A percentile compares a stretch with the other conserved stretches of the same genome.
Evolutionary conservation across 2,888 invertebrate genomes (phyloP).

Genomic region (Cotesia congregata): DNA sequence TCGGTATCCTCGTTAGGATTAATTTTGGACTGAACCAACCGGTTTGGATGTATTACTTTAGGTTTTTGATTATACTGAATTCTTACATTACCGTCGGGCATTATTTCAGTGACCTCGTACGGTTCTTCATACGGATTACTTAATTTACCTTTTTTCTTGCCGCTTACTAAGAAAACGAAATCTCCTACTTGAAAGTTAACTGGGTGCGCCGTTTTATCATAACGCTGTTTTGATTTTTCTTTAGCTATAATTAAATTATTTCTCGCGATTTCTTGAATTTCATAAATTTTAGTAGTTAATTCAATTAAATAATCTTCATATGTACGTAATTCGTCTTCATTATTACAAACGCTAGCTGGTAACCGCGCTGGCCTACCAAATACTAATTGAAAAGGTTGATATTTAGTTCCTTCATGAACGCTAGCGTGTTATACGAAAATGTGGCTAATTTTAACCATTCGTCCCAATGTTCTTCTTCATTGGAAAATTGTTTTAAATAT

Average conservation of each 20-base stretch:
- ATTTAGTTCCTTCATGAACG: slow-evolving; percentile 2
- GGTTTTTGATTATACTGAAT: background rate
- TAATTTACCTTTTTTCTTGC: slow-evolving; percentile 36
- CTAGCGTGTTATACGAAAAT: background rate
- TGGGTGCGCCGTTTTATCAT: slow-evolving; percentile 29
- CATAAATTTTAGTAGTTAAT: no score
- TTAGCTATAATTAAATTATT: background rate
- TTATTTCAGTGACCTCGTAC: slow-evolving; percentile 35
- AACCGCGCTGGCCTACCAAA: no score
- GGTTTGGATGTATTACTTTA: background rate
- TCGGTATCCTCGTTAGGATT: background rate
- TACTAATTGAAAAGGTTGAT: background rate
- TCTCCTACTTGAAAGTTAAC: slow-evolving; percentile 29
- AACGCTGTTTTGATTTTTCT: slow-evolving; percentile 40
- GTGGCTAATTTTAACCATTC: slow-evolving; percentile 1
- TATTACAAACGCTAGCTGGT: no score
- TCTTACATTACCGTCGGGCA: slow-evolving; percentile 30
- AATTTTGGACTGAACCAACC: background rate
- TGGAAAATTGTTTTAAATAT: background rate
- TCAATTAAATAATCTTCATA: no score
- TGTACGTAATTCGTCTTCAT: no score
- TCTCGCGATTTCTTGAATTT: no score
- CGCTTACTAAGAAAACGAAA: slow-evolving; percentile 29
- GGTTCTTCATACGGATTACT: slow-evolving; percentile 42
- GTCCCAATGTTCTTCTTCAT: slow-evolving; percentile 7